phyloP scores from a whole-genome alignment of 2,113 vertebrate species.

The human (Homo sapiens) region GRCh38 chr1:211946501-211947000 shows the following conservation, averaged over 20 bases:
- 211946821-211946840: fast-evolving
- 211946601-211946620: constrained; percentile 97
- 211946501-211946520: not conserved
- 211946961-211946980: not conserved
- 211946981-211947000: not conserved
- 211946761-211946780: not conserved
- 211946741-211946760: not conserved
- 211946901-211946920: not conserved
- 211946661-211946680: constrained; percentile 96
- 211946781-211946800: not conserved
- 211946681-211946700: constrained; percentile 94
- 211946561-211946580: not conserved
- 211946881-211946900: not conserved
- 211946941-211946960: not conserved
- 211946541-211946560: not conserved
- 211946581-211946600: not conserved
- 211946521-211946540: not conserved
- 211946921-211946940: not conserved
- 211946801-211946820: not conserved
- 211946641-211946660: constrained; percentile 98
- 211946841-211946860: not conserved
- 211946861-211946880: not conserved
- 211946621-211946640: constrained; percentile 98
- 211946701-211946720: constrained; percentile 89
- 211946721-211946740: constrained; percentile 53